A percentile compares a stretch with the other conserved stretches of the same genome.
Evolutionary conservation across 2,113 vertebrate genomes (phyloP).

Genomic region (Tinamus guttatus): DNA sequence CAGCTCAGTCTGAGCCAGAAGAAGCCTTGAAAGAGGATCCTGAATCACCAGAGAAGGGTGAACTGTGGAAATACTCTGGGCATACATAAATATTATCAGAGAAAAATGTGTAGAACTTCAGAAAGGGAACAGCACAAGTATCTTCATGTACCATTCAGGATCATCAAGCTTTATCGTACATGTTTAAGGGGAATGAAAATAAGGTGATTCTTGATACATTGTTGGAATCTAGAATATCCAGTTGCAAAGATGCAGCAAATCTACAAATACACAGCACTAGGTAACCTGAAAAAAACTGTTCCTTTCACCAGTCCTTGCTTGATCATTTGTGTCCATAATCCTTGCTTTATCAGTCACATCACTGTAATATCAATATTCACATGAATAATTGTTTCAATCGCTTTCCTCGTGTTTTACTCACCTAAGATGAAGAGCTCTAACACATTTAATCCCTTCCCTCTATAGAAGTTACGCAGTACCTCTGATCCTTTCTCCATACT

Average conservation of each 20-base stretch:
- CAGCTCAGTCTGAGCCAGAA: neutral
- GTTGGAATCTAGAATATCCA: neutral
- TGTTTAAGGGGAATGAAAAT: neutral
- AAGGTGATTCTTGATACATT: neutral
- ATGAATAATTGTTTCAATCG: neutral
- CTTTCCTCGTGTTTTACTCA: neutral
- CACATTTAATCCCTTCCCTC: neutral
- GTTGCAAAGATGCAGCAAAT: neutral
- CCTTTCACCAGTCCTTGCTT: neutral
- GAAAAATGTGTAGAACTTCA: neutral
- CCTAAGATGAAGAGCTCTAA: neutral
- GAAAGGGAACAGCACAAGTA: neutral
- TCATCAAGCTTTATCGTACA: fast-evolving
- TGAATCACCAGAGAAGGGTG: neutral
- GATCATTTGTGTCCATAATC: neutral
- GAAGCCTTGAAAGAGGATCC: neutral
- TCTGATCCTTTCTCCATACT: neutral
- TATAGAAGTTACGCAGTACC: neutral
- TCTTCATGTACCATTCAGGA: neutral
- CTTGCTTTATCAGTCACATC: neutral
- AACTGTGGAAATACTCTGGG: neutral
- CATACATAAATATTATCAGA: neutral
- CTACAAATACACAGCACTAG: neutral
- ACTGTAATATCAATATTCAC: neutral
- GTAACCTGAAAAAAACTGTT: neutral